Evolutionary conservation across 2,113 vertebrate species (phyloP).

Genomic region (Penelope pileata): DNA sequence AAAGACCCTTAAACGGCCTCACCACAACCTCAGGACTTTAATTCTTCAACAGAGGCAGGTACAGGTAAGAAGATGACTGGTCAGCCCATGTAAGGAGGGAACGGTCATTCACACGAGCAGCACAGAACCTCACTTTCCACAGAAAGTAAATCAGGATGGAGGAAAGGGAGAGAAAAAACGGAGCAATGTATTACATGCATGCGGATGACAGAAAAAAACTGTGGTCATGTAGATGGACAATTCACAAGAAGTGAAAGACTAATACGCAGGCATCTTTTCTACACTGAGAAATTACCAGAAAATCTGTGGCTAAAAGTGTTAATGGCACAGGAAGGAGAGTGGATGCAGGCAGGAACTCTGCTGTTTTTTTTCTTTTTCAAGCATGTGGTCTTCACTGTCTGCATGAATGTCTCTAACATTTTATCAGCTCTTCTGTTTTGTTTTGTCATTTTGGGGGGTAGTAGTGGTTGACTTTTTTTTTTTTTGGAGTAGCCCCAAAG

Average conservation of each 20-base stretch:
- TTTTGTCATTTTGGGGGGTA: background rate
- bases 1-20: background rate
- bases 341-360: background rate
- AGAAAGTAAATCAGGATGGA: background rate
- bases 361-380: background rate
- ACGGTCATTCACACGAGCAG: background rate
- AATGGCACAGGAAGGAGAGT: background rate
- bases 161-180: background rate
- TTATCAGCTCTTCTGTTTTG: background rate
- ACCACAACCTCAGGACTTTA: background rate
- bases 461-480: background rate
- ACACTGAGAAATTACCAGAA: background rate
- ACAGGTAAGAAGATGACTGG: background rate
- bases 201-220: background rate
- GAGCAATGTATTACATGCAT: background rate
- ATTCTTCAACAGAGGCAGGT: background rate
- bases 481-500: background rate
- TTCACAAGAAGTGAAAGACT: background rate
- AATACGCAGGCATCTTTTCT: background rate
- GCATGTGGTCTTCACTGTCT: background rate
- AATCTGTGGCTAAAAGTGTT: background rate
- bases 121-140: background rate
- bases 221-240: background rate
- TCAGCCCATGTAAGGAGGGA: background rate
- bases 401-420: background rate